phyloP scores from a whole-genome alignment of 2,888 invertebrate species.

The Dryadula phaetusa region DNA sequence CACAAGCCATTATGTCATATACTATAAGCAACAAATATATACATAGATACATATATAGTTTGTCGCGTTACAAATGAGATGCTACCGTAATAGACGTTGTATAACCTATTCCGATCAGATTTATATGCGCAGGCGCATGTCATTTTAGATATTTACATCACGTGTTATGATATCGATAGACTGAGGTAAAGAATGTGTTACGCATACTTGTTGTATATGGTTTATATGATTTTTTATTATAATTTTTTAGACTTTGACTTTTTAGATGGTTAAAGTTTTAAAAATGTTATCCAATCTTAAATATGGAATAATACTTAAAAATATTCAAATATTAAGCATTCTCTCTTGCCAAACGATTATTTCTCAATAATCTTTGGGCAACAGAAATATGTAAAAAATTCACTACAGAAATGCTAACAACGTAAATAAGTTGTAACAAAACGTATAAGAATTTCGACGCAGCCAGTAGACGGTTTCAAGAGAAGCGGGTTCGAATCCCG shows the following conservation, averaged over 20 bases:
- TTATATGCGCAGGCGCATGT: slow-evolving; percentile 38
- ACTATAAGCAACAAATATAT: slow-evolving; percentile 24
- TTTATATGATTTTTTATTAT: neutral
- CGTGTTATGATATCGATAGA: slow-evolving; percentile 32
- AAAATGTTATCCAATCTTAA: too few species aligned
- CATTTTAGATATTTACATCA: slow-evolving; percentile 39
- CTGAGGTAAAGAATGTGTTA: slow-evolving; percentile 25
- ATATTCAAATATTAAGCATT: too few species aligned
- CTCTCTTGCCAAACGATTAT: too few species aligned
- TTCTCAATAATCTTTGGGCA: too few species aligned
- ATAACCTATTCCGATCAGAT: slow-evolving; percentile 45
- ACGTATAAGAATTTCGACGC: too few species aligned
- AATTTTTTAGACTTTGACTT: slow-evolving; percentile 1
- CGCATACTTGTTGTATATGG: slow-evolving; percentile 15
- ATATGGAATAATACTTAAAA: too few species aligned
- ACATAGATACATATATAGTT: slow-evolving; percentile 14
- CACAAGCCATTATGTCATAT: slow-evolving; percentile 40
- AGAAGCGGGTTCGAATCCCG: too few species aligned
- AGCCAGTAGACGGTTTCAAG: too few species aligned
- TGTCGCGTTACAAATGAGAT: slow-evolving; percentile 47
- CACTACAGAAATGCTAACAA: too few species aligned
- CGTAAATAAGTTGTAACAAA: too few species aligned
- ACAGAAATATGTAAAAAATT: too few species aligned
- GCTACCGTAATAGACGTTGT: slow-evolving; percentile 48
- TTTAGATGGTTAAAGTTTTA: too few species aligned